These are phyloP conservation scores for Drosophila baimaii DNA, from an alignment of 1,140 invertebrate genomes.

Conservation along the genomic window DNA sequence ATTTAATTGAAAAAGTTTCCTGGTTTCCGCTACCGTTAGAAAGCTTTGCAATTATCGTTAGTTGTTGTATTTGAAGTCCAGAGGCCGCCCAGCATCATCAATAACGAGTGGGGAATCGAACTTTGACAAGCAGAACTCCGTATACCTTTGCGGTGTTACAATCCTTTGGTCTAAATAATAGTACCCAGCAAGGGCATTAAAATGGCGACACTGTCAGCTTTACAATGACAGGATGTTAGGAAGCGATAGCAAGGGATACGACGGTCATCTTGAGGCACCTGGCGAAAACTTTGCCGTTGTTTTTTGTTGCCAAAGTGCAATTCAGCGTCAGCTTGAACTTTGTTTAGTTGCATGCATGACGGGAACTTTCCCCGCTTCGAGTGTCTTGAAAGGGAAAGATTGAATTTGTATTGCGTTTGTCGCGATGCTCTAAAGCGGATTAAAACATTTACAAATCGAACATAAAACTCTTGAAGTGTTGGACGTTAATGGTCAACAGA, in stretches of 20 bases:
- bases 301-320: slow-evolving; percentile 67
- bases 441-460: neutral
- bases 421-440: neutral
- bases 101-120: slow-evolving; percentile 17
- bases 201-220: slow-evolving; percentile 61
- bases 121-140: neutral
- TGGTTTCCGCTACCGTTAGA: slow-evolving; percentile 21
- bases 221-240: slow-evolving; percentile 27
- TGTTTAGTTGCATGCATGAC: slow-evolving; percentile 25
- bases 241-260: slow-evolving; percentile 3
- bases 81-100: slow-evolving; percentile 53
- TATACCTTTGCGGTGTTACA: neutral
- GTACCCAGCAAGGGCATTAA: slow-evolving; percentile 12
- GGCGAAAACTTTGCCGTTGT: slow-evolving; percentile 48
- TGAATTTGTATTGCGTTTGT: slow-evolving; percentile 5
- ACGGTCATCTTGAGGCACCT: slow-evolving; percentile 14
- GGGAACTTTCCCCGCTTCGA: neutral
- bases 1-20: slow-evolving; percentile 73
- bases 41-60: slow-evolving; percentile 50
- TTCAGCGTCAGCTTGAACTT: slow-evolving; percentile 75
- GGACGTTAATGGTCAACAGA: neutral
- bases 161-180: neutral
- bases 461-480: neutral
- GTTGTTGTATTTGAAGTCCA: slow-evolving; percentile 32
- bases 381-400: neutral